Percentiles rank a stretch among this genome's conserved stretches.
Conservation (phyloP, 2,888 invertebrate genomes). For the Hydropsyche betteni region DNA sequence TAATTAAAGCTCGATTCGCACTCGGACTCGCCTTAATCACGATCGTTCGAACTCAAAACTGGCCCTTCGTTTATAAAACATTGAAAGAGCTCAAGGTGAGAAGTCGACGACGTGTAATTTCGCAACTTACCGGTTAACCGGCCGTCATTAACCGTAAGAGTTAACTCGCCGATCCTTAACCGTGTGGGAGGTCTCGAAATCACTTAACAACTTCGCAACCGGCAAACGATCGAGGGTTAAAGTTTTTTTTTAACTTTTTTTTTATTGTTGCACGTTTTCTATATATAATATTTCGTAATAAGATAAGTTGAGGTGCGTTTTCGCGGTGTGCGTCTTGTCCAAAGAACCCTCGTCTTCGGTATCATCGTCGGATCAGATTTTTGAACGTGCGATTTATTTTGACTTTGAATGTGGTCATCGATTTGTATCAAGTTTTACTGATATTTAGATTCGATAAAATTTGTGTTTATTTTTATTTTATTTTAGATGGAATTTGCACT, state of each 20-base stretch:
- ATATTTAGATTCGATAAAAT: no score
- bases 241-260: neutral
- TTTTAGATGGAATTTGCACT: no score
- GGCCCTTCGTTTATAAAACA: neutral
- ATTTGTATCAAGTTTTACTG: no score
- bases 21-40: no score
- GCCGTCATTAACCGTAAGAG: constrained; percentile 12
- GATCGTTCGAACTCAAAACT: no score
- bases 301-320: neutral
- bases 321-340: neutral
- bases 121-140: constrained; percentile 25
- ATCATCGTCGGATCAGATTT: constrained; percentile 2
- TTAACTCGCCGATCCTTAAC: neutral
- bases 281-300: neutral
- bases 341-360: constrained; percentile 1
- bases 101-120: constrained; percentile 8
- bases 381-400: no score
- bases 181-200: constrained; percentile 21
- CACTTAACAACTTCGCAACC: constrained; percentile 12
- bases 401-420: no score
- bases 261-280: neutral
- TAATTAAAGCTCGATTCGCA: no score
- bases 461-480: no score
- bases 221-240: neutral
- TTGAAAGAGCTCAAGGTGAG: constrained; percentile 13